Percentiles rank a stretch among this genome's conserved stretches.
Evolutionary conservation across 2,797 vertebrate species (phyloP).

Genomic region (Taenioides sp.): DNA sequence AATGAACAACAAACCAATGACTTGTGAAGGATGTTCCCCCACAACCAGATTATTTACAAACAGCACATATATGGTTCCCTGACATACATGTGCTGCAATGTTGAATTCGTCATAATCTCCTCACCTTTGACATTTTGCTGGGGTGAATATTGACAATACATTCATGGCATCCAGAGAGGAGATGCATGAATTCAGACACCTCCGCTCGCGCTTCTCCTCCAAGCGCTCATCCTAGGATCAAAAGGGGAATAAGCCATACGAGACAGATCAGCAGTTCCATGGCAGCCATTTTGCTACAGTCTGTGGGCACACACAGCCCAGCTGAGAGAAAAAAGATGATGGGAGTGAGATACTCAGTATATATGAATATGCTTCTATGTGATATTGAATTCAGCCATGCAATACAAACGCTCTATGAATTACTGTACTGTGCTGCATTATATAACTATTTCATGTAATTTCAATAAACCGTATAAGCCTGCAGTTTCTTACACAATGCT

Average conservation of each 20-base stretch:
- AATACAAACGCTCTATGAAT: constrained; percentile 9
- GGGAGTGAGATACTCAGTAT: constrained; percentile 15
- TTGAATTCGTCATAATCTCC: constrained; percentile 50
- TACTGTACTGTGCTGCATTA: not conserved
- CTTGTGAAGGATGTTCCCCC: constrained; percentile 23
- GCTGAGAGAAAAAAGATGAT: constrained; percentile 12
- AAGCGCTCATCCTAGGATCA: constrained; percentile 35
- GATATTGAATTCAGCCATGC: constrained; percentile 24
- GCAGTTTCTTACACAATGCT: constrained; percentile 3
- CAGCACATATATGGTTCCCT: constrained; percentile 69
- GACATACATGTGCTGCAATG: constrained; percentile 75
- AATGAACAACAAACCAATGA: constrained; percentile 19
- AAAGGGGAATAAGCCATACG: constrained; percentile 40
- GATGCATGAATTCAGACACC: constrained; percentile 66
- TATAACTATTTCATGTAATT: constrained; percentile 29
- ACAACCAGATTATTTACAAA: constrained; percentile 41
- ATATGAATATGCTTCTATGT: constrained; percentile 22
- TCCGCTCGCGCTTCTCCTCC: constrained; percentile 33
- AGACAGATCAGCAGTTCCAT: constrained; percentile 54
- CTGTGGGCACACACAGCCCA: constrained; percentile 62
- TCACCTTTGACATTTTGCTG: constrained; percentile 45
- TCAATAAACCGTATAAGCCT: constrained; percentile 11
- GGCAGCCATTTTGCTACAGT: constrained; percentile 76
- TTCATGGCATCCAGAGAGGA: constrained; percentile 65
- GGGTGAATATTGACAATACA: constrained; percentile 51